Conservation (phyloP, 2,113 vertebrate species). For the Propithecus coquereli region DNA sequence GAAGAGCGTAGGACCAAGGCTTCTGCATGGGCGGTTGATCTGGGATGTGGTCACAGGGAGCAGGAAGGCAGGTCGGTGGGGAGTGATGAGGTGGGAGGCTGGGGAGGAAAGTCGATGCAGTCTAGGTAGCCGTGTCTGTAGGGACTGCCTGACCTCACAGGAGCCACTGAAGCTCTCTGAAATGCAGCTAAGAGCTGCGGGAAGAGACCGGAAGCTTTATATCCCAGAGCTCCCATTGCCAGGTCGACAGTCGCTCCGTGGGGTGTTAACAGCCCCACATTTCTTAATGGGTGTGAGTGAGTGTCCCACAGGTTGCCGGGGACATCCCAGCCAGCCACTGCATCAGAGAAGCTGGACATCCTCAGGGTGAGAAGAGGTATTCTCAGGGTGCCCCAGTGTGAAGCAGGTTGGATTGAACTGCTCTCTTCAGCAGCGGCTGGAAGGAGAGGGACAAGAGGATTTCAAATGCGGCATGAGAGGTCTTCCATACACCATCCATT, state of each 20-base stretch:
- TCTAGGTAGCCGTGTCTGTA: not conserved
- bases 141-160: not conserved
- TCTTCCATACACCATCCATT: not conserved
- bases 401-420: not conserved
- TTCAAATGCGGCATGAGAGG: not conserved
- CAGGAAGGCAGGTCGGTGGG: not conserved
- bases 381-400: not conserved
- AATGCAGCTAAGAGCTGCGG: not conserved
- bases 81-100: not conserved
- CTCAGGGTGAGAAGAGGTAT: not conserved
- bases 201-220: not conserved
- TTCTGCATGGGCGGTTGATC: not conserved
- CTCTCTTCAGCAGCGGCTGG: not conserved
- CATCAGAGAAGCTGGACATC: not conserved
- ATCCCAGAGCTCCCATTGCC: not conserved
- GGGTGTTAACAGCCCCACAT: not conserved
- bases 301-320: not conserved
- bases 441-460: not conserved
- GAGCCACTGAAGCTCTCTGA: not conserved
- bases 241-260: fast-evolving
- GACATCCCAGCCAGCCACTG: not conserved
- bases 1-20: not conserved
- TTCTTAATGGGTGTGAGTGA: not conserved
- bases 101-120: not conserved
- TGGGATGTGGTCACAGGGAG: not conserved